Base-by-base conservation (phyloP, 2,113 vertebrate genomes). In the Varanus salvator region DNA sequence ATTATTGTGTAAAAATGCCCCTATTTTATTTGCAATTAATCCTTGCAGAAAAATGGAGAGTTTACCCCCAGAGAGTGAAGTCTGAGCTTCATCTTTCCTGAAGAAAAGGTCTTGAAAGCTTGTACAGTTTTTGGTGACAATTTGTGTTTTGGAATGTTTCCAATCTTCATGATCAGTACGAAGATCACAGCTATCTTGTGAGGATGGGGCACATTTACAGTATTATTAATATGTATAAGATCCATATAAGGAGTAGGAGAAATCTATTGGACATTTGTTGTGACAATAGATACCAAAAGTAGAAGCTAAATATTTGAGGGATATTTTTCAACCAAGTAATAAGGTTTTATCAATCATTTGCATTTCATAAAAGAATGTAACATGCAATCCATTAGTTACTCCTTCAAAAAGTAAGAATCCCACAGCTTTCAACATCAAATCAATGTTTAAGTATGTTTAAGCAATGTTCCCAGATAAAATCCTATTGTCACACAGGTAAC, bases 1-100 rank as follows among this genome's bases (percentile, higher is more conserved):
- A 66, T 17, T 38, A 71, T 77, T 69, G 68, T 85, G 78, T 52
- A 0, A 1, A 85, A 78, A 19, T 12, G n/a, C 68, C 0, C 38
- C n/a, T 68, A 0, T 84, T 38, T 0, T 0, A 27, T 12, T 0
- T 0, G 1, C 25, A 4, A 64, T 78, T 69, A 78, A 1, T 31
- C 23, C 50, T 48, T 78, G 17, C 83, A 78, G 75, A 87, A 69
- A 29, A 68, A 38, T 82, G 17, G 21, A 19, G 60, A 4, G 15
- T 64, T 15, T 19, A 64, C 60, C 19, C 12, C 12, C 57, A 60
- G 9, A 60, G 9, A 60, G 15, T 60, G 15, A 60, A 60, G 57
- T 60, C 57, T 12, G 2, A 60, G 57, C 57, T 60, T 14, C 57
- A 60, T 60, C 57, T 60, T 60, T 11, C 57, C 17, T 64, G 60